Evolutionary conservation across 2,113 vertebrate genomes (phyloP), one percentile per base, ranked within the genome.

Genomic region (Cyanoramphus novaezelandiae): DNA sequence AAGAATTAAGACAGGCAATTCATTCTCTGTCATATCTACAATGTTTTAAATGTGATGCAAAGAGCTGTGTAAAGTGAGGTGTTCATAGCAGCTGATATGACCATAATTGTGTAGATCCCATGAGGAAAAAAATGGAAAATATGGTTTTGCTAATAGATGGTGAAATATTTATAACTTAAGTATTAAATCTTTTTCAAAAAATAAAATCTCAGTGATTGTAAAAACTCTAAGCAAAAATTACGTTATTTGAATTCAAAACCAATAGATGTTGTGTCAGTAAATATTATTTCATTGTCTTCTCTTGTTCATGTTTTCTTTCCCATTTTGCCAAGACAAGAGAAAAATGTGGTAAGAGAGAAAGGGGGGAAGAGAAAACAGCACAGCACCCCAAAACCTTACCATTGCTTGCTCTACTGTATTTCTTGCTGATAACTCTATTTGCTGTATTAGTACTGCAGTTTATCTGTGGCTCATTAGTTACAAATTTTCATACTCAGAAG

Each of bases 1-100:
- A 24, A 85, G 65, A 82, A 92, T 93, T 84, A 85, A 96, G 86
- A 72, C 27, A 59, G 69, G 69, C 25, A 85, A 91, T 91, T 95
- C 77, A 89, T 87, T 76, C 81, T 87, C 15, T 82, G 70, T 60
- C 47, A 52, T 82, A 85, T 49, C 65, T 82, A 91, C n/a, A 81
- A 86, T 43, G 27, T 91, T 94, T 95, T 92, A 93, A 84, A 78
- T 21, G 55, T 23, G 43, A 81, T 81, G 63, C 44, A 85, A 95
- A 89, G 37, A 77, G 53, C 70, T 80, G 29, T 9, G 49, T 33
- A 62, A 86, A 91, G 62, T 72, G 41, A 91, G 37, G 19, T 82
- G n/a, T 53, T 91, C 15, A 1, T 44, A 91, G 52, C 37, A 86
- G 47, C 31, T 81, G 39, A 84, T 63, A 84, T 7, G 37, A 52